These are phyloP conservation scores for Presbytis comata DNA, from an alignment of 2,797 vertebrate species.

Conservation along the genomic window DNA sequence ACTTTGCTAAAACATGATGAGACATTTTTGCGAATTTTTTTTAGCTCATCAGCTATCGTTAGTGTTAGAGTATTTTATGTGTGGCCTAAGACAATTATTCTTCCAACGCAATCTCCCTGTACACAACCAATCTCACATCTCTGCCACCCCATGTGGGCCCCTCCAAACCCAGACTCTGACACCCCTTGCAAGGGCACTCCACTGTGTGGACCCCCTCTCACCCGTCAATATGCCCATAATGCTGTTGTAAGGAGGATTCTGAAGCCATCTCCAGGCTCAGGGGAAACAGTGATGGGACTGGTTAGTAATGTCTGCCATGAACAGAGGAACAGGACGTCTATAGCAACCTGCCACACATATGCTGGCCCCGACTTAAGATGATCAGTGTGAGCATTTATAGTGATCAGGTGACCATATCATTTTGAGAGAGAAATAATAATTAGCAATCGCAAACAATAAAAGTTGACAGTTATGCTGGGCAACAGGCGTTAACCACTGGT, in stretches of 20 bases:
- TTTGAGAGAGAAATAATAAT: neutral
- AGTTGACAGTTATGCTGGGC: neutral
- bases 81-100: neutral
- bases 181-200: neutral
- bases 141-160: neutral
- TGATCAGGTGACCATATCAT: neutral
- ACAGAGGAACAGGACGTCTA: neutral
- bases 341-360: neutral
- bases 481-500: too few relatives aligned
- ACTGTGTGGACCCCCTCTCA: neutral
- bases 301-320: neutral
- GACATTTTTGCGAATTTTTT: neutral
- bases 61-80: neutral
- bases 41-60: neutral
- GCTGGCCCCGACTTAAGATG: neutral
- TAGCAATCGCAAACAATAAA: neutral
- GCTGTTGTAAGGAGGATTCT: neutral
- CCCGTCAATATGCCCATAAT: neutral
- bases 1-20: neutral
- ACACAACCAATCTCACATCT: neutral
- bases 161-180: neutral
- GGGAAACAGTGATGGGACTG: neutral
- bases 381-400: neutral
- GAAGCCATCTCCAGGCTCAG: neutral
- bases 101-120: neutral